Conservation (phyloP, 2,888 invertebrate genomes). For the Amblyjoppa fuscipennis region DNA sequence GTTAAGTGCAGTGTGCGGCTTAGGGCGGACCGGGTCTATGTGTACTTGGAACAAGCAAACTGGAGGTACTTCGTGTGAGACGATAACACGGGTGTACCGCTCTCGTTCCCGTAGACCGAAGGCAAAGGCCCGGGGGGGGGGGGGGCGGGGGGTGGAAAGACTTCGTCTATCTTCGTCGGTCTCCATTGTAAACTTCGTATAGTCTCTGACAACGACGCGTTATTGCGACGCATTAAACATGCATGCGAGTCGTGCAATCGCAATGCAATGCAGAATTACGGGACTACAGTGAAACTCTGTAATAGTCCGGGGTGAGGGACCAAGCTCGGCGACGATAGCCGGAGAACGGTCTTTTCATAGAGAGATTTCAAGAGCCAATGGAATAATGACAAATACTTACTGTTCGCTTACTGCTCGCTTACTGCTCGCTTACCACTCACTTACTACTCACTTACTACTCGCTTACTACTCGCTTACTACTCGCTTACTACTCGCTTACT, state of each 20-base stretch:
- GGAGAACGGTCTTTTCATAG: too few relatives aligned
- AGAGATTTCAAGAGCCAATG: too few relatives aligned
- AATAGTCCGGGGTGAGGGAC: not conserved
- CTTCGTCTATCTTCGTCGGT: not conserved
- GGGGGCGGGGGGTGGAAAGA: not conserved
- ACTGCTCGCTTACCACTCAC: too few relatives aligned
- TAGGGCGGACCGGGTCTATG: constrained; percentile 19
- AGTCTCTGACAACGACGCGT: not conserved
- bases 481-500: too few relatives aligned
- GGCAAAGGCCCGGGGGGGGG: not conserved
- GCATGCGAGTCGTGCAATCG: not conserved
- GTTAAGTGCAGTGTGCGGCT: constrained; percentile 66
- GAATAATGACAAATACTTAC: too few relatives aligned
- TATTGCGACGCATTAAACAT: not conserved
- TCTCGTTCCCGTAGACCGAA: not conserved
- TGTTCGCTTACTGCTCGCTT: too few relatives aligned
- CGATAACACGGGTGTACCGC: not conserved
- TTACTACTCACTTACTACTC: too few relatives aligned
- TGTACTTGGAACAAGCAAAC: constrained; percentile 20
- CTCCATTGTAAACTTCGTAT: constrained; percentile 10
- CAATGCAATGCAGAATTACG: not conserved
- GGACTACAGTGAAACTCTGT: not conserved
- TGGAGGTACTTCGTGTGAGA: not conserved
- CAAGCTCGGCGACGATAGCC: too few relatives aligned
- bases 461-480: too few relatives aligned